Conservation (phyloP, 1,140 invertebrate species). For the Bilobella aurantiaca region DNA sequence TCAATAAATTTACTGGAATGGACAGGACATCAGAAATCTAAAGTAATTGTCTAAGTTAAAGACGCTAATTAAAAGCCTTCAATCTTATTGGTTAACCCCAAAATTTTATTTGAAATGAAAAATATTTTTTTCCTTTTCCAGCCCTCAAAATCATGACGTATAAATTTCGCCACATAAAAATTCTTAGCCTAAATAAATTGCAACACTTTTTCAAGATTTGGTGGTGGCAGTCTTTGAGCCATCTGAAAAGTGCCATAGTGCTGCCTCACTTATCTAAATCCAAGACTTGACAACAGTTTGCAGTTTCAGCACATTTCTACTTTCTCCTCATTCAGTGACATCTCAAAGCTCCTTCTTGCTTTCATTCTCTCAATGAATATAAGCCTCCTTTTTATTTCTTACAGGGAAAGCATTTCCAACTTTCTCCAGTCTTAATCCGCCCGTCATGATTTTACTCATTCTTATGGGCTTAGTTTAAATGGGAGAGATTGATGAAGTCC, state of each 20-base stretch:
- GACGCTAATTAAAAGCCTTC: too few species aligned
- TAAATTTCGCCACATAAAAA: too few species aligned
- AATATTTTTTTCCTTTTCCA: too few species aligned
- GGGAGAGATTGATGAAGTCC: neutral
- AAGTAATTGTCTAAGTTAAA: too few species aligned
- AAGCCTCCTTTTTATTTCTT: neutral
- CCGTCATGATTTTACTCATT: slow-evolving; percentile 2
- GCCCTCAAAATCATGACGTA: too few species aligned
- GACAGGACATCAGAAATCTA: too few species aligned
- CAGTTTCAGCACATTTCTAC: slow-evolving; percentile 3
- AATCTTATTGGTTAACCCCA: too few species aligned
- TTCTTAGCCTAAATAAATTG: neutral
- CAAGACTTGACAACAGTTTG: neutral
- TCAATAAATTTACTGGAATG: too few species aligned
- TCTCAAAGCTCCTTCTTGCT: neutral
- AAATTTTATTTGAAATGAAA: too few species aligned
- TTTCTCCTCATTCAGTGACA: neutral
- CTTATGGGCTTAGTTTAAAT: neutral
- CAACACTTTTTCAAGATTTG: neutral
- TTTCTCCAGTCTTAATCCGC: neutral
- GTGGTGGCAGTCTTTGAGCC: neutral
- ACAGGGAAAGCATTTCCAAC: neutral
- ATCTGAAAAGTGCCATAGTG: neutral
- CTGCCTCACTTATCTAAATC: slow-evolving; percentile 1
- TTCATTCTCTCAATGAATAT: neutral